Evolutionary conservation across 2,888 invertebrate species (phyloP).

Genomic region (Rotaria socialis): DNA sequence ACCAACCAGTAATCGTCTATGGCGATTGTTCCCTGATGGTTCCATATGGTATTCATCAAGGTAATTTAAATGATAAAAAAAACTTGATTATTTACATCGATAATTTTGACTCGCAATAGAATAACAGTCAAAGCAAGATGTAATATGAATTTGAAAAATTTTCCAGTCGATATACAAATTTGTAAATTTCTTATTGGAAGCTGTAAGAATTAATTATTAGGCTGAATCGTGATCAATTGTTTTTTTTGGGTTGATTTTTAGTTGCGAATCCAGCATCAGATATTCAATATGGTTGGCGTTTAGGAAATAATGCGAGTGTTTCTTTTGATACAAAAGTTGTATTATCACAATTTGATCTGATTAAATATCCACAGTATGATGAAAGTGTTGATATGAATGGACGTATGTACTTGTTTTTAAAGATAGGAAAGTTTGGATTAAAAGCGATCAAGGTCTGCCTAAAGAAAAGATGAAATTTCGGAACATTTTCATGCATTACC

Average conservation of each 20-base stretch:
- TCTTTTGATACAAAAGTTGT: neutral
- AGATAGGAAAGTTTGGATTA: no score
- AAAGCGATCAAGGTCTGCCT: no score
- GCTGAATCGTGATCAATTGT: conserved; percentile 66
- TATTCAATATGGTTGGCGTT: conserved; percentile 53
- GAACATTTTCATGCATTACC: no score
- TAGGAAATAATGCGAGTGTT: neutral
- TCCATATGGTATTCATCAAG: conserved; percentile 75
- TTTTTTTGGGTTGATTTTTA: neutral
- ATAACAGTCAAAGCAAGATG: conserved; percentile 88
- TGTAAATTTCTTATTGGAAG: conserved; percentile 68
- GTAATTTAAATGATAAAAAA: conserved; percentile 67
- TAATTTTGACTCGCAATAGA: conserved; percentile 62
- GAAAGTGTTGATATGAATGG: conserved; percentile 65
- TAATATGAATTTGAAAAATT: conserved; percentile 83
- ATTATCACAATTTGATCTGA: conserved; percentile 24
- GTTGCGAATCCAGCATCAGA: conserved; percentile 51
- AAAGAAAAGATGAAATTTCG: no score
- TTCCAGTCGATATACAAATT: conserved; percentile 82
- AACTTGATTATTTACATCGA: conserved; percentile 47
- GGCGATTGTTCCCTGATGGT: conserved; percentile 80
- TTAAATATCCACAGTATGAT: neutral
- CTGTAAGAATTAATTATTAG: conserved; percentile 63
- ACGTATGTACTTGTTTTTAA: conserved; percentile 67
- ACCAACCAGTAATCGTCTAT: conserved; percentile 84